Evolutionary conservation across 2,797 vertebrate genomes (phyloP).

Genomic region (Antrozous pallidus): DNA sequence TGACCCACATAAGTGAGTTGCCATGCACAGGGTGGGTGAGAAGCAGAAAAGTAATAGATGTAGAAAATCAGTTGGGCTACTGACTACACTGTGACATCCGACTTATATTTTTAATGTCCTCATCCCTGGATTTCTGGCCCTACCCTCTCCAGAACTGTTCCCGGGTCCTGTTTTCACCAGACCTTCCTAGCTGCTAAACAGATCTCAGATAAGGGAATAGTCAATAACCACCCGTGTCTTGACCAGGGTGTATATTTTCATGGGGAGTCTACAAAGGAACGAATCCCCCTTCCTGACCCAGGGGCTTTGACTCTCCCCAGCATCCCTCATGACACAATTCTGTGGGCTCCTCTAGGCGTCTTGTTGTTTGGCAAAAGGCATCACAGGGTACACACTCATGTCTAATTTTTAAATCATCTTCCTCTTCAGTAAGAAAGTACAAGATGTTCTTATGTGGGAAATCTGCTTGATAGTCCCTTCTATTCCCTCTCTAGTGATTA

Average conservation of each 20-base stretch:
- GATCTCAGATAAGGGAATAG: not conserved
- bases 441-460: conserved; percentile 20
- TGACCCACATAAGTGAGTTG: not conserved
- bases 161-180: not conserved
- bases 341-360: not conserved
- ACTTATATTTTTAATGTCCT: not conserved
- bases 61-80: not conserved
- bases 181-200: not conserved
- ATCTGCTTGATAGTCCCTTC: not conserved
- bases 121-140: not conserved
- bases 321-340: not conserved
- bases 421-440: conserved; percentile 16
- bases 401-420: conserved; percentile 41
- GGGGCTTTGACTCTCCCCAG: not conserved
- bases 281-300: not conserved
- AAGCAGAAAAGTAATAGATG: not conserved
- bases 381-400: not conserved
- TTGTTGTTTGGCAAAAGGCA: not conserved
- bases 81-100: not conserved
- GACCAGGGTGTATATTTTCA: not conserved
- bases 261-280: not conserved
- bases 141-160: not conserved
- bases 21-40: not conserved
- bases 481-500: not conserved
- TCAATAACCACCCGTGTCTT: not conserved